phyloP scores from a whole-genome alignment of 2,797 vertebrate genomes.

The Leontopithecus rosalia region DNA sequence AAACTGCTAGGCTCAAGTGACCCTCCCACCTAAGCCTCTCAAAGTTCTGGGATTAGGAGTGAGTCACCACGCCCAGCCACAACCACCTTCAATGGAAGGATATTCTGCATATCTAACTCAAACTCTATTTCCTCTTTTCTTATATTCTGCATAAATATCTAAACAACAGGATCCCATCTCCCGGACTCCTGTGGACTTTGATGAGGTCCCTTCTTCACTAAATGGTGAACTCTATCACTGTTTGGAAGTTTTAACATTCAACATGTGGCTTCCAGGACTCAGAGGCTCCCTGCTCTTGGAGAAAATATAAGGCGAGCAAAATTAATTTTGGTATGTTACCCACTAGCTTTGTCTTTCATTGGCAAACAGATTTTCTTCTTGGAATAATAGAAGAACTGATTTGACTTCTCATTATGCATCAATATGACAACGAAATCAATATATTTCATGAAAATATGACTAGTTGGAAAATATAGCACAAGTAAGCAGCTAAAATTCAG shows the following conservation, averaged over 20 bases:
- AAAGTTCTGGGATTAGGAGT: too few species aligned
- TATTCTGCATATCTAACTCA: not conserved
- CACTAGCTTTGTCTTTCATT: not conserved
- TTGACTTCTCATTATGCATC: not conserved
- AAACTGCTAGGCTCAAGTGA: too few species aligned
- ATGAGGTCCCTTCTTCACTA: not conserved
- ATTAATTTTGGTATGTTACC: not conserved
- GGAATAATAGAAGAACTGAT: not conserved
- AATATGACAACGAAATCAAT: not conserved
- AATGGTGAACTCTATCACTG: not conserved
- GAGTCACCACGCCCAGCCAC: too few species aligned
- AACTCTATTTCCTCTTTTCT: not conserved
- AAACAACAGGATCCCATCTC: not conserved
- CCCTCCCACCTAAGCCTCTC: too few species aligned
- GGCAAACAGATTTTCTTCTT: not conserved
- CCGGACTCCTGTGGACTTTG: not conserved
- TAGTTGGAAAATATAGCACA: not conserved
- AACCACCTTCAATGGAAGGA: not conserved
- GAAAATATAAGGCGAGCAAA: not conserved
- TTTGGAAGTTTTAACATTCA: not conserved
- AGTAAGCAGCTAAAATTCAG: not conserved
- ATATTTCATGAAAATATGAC: not conserved
- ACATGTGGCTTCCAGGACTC: not conserved
- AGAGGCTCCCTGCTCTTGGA: not conserved
- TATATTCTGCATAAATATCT: not conserved